Conservation (phyloP, 2,797 vertebrate species). For the Tokudaia tokunoshimensis region DNA sequence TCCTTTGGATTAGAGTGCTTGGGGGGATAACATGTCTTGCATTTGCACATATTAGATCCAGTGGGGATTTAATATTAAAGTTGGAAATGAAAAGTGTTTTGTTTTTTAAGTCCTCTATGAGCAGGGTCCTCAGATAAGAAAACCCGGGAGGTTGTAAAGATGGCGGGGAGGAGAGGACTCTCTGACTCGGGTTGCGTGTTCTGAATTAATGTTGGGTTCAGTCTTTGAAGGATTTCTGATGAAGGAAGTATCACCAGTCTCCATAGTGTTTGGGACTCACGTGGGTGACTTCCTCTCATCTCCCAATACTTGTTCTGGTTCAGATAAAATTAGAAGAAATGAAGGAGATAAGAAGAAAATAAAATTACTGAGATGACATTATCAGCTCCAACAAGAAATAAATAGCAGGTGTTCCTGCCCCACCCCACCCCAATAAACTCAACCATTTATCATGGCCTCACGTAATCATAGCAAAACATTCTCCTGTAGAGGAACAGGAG, state of each 20-base stretch:
- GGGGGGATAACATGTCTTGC: constrained; percentile 21
- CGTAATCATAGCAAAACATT: neutral
- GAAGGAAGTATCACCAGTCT: constrained; percentile 8
- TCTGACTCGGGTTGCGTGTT: neutral
- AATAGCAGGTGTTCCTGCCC: neutral
- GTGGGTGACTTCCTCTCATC: neutral
- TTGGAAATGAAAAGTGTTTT: constrained; percentile 27
- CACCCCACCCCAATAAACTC: neutral
- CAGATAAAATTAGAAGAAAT: constrained; percentile 9
- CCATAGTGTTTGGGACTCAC: neutral
- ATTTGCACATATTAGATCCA: constrained; percentile 50
- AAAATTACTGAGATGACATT: constrained; percentile 4
- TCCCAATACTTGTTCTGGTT: constrained; percentile 12
- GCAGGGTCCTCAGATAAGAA: neutral
- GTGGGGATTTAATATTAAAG: constrained; percentile 20
- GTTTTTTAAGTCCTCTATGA: neutral
- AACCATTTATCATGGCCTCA: neutral
- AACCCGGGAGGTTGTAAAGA: neutral
- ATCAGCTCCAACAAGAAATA: constrained; percentile 3
- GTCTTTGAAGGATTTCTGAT: neutral
- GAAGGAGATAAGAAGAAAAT: neutral
- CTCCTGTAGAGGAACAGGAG: neutral
- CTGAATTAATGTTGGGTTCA: constrained; percentile 1
- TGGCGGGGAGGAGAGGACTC: neutral
- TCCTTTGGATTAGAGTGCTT: constrained; percentile 24